Base-by-base conservation (phyloP, 2,113 vertebrate species). In the Rhea pennata region DNA sequence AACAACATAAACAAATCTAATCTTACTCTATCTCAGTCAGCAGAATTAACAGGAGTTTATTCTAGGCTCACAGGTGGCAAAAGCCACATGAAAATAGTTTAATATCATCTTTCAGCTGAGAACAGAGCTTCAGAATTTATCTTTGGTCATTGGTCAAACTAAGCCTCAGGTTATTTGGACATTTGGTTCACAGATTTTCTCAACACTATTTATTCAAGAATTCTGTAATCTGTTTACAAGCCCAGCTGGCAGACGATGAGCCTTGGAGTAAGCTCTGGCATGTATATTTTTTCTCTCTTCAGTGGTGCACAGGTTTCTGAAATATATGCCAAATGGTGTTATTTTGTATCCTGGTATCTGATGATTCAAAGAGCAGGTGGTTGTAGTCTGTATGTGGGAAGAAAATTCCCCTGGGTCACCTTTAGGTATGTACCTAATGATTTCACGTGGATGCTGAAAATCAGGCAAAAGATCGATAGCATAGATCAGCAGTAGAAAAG, bases 111-210 rank as follows among this genome's bases (percentile, higher is more conserved):
- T 95, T 91, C 62, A 95, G 6, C 33, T 54, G 75, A 90, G 50
- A 96, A 77, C 58, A 93, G 58, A 93, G 53, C 23, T 87, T 93
- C 72, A 77, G 78, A 96, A 69, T 11, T 85, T 91, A 36, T 74
- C 67, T 95, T 92, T 96, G 71, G 48, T 90, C 92, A n/a, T 50
- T 96, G 93, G 87, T 93, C 94, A 91, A 93, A 94, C 29, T 70
- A n/a, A 92, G 91, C 95, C 95, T 94, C 84, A n/a, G 95, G 95
- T 90, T 91, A 96, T 97, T 85, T 90, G 74, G 87, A 94, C 95
- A 97, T 94, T 95, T 96, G 94, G 78, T 93, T 94, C 94, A 95
- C 94, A 96, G 90, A 90, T 96, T 96, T 95, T 95, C 84, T 91
- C 87, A 74, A 71, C 3, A 8, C 26, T 87, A 42, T 94, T 93